These are phyloP conservation scores for Petrocephalus zakoni DNA, from an alignment of 2,113 vertebrate genomes.

Conservation along the genomic window DNA sequence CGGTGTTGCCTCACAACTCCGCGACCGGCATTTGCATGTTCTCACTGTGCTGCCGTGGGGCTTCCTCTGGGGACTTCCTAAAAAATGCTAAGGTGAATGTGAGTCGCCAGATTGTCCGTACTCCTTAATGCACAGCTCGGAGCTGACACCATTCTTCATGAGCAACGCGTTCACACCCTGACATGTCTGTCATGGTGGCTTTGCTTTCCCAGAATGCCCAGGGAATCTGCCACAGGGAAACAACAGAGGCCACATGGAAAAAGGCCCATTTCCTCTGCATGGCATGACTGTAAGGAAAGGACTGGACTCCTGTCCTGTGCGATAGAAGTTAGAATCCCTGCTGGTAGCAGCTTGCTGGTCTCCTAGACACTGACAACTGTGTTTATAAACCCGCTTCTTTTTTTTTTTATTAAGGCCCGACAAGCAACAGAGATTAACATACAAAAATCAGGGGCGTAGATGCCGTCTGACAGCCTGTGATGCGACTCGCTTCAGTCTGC, in stretches of 20 bases:
- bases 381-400: neutral
- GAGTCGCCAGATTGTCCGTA: no score
- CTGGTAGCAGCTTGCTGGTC: neutral
- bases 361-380: neutral
- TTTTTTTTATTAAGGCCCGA: neutral
- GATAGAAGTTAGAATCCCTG: neutral
- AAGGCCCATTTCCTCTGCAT: neutral
- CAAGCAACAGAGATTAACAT: neutral
- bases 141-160: neutral
- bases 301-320: no score
- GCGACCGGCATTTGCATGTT: no score
- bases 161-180: neutral
- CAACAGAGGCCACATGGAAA: neutral
- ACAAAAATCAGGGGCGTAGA: neutral
- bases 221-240: neutral
- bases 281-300: neutral
- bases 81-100: no score
- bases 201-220: neutral
- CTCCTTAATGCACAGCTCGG: conserved; percentile 1
- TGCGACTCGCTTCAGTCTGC: neutral
- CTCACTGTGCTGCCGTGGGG: no score
- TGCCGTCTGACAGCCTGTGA: neutral
- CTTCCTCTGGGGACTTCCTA: no score
- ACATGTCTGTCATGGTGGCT: neutral
- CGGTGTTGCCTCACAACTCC: no score